Evolutionary conservation across 2,797 vertebrate genomes (phyloP).

Genomic region (Rhinoraja longicauda): DNA sequence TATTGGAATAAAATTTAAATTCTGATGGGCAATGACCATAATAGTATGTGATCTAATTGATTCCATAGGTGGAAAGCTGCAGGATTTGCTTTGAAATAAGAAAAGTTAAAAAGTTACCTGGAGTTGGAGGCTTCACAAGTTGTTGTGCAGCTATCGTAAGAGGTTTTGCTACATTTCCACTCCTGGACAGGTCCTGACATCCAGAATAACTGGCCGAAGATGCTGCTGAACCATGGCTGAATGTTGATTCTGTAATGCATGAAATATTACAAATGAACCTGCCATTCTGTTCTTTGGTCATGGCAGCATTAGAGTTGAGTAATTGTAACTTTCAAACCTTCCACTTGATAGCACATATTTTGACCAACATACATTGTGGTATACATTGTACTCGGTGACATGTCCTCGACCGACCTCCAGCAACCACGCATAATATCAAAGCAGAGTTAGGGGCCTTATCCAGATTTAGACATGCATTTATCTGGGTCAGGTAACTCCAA

Average conservation of each 20-base stretch:
- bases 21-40: not conserved
- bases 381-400: too few species aligned
- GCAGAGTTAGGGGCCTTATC: not conserved
- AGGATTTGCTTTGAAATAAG: not conserved
- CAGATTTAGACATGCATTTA: not conserved
- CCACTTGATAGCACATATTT: not conserved
- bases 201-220: conserved; percentile 73
- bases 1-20: not conserved
- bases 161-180: conserved; percentile 78
- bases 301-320: not conserved
- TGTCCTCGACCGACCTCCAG: too few species aligned
- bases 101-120: conserved; percentile 64
- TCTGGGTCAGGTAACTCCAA: not conserved
- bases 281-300: not conserved
- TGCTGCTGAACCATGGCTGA: conserved; percentile 62
- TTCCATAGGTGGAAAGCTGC: not conserved
- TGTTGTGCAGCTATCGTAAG: conserved; percentile 70
- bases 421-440: not conserved
- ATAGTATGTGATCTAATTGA: not conserved
- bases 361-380: not conserved
- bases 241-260: conserved; percentile 73
- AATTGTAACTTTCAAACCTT: not conserved
- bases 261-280: conserved; percentile 30
- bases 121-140: conserved; percentile 73
- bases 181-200: conserved; percentile 70